phyloP scores from a whole-genome alignment of 2,797 vertebrate genomes.

The Brotula barbata region DNA sequence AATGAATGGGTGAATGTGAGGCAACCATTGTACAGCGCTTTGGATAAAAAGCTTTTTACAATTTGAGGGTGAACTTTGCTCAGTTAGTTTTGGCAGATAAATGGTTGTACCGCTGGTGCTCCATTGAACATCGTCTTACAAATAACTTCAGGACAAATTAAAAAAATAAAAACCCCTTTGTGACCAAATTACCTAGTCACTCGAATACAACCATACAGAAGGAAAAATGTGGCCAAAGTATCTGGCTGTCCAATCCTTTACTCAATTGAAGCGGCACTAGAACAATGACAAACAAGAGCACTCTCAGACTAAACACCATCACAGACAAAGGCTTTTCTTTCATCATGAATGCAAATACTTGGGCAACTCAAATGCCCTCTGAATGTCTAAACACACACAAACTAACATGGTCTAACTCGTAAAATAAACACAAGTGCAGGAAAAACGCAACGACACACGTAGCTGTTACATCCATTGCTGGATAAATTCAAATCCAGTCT shows the following conservation, averaged over 20 bases:
- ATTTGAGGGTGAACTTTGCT: too few relatives aligned
- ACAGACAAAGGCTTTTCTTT: constrained; percentile 34
- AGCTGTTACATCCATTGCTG: neutral
- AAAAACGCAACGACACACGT: neutral
- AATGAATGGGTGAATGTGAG: too few relatives aligned
- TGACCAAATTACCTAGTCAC: constrained; percentile 2
- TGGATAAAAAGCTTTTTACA: too few relatives aligned
- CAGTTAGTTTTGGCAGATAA: too few relatives aligned
- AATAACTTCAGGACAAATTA: neutral
- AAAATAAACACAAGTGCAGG: neutral
- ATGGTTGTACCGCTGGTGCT: neutral
- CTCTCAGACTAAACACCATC: constrained; percentile 15
- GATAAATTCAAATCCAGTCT: neutral
- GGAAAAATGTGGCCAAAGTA: constrained; percentile 4
- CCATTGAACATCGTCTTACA: neutral
- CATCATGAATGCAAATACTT: constrained; percentile 15
- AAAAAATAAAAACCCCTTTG: neutral
- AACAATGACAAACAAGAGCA: constrained; percentile 26
- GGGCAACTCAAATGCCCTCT: neutral
- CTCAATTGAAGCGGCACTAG: constrained; percentile 28
- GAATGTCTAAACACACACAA: constrained; percentile 7
- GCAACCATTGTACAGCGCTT: too few relatives aligned
- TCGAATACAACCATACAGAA: neutral
- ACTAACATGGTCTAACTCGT: neutral
- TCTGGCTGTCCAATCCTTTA: constrained; percentile 13